A percentile compares a stretch with the other conserved stretches of the same genome.
phyloP scores from a whole-genome alignment of 1,140 invertebrate species.

The Tetramorium parvispinum region DNA sequence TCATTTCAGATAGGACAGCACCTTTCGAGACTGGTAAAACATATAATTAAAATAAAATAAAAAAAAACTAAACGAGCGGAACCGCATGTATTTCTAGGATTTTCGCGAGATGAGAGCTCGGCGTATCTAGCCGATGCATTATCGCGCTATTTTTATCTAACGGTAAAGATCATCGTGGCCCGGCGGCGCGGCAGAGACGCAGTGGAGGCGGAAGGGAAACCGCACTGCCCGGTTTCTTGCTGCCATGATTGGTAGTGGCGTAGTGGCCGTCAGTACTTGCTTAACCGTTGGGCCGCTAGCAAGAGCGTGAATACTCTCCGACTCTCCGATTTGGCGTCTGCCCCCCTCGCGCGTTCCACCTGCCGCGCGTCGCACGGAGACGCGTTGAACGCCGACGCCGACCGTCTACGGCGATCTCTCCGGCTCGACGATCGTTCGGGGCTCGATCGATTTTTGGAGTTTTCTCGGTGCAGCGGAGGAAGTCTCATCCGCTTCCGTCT shows the following conservation, averaged over 20 bases:
- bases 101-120: background rate
- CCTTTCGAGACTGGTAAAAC: background rate
- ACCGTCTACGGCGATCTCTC: background rate
- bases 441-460: background rate
- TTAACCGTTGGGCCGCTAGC: conserved; percentile 61
- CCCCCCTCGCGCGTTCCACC: background rate
- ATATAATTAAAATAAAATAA: background rate
- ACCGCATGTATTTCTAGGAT: background rate
- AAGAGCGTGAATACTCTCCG: background rate
- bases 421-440: background rate
- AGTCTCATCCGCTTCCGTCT: background rate
- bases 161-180: conserved; percentile 68
- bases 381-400: background rate
- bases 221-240: conserved; percentile 64
- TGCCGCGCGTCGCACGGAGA: background rate
- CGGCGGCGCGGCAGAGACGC: conserved; percentile 2
- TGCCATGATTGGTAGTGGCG: conserved; percentile 70
- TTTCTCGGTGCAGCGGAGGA: background rate
- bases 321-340: background rate
- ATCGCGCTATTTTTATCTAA: conserved; percentile 61
- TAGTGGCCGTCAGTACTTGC: conserved; percentile 63
- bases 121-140: conserved; percentile 17
- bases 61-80: background rate
- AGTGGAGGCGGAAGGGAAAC: conserved; percentile 68
- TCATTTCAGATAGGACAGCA: background rate